Percentiles rank a stretch among this genome's conserved stretches.
Conservation (phyloP, 1,140 invertebrate species). For the Bombus confusus region DNA sequence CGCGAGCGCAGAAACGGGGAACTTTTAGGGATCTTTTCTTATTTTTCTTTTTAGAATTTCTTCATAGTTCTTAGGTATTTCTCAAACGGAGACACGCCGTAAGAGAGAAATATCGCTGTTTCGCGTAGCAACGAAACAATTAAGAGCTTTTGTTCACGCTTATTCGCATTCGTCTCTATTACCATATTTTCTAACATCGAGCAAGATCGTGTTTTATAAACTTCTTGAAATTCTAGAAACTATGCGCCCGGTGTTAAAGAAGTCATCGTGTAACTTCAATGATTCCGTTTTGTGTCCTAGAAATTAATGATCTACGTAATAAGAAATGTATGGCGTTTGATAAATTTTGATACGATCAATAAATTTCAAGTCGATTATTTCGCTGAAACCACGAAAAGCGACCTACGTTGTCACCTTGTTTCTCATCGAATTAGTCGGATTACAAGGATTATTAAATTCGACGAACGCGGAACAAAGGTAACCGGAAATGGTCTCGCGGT, state of each 20-base stretch:
- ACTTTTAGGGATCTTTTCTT: neutral
- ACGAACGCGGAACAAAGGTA: neutral
- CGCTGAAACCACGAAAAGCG: too few relatives aligned
- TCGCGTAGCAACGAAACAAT: neutral
- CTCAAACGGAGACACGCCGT: neutral
- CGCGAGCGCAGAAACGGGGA: neutral
- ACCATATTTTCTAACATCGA: neutral
- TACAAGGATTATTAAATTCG: constrained; percentile 5
- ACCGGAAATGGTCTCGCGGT: neutral
- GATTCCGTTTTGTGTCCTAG: too few relatives aligned
- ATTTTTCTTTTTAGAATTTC: too few relatives aligned
- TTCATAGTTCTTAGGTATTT: neutral
- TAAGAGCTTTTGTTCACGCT: neutral
- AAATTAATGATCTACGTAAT: too few relatives aligned
- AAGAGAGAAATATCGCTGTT: neutral
- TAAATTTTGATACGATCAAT: too few relatives aligned
- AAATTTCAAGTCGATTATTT: too few relatives aligned
- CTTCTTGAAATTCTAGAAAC: too few relatives aligned
- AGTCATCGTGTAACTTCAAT: too few relatives aligned
- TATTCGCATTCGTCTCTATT: neutral
- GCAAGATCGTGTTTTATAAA: neutral
- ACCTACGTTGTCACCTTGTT: too few relatives aligned
- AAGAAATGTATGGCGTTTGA: too few relatives aligned
- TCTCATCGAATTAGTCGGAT: neutral
- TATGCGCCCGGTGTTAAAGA: too few relatives aligned